These are phyloP conservation scores for Cuculus canorus DNA, from an alignment of 2,797 vertebrate genomes.

Conservation along the genomic window DNA sequence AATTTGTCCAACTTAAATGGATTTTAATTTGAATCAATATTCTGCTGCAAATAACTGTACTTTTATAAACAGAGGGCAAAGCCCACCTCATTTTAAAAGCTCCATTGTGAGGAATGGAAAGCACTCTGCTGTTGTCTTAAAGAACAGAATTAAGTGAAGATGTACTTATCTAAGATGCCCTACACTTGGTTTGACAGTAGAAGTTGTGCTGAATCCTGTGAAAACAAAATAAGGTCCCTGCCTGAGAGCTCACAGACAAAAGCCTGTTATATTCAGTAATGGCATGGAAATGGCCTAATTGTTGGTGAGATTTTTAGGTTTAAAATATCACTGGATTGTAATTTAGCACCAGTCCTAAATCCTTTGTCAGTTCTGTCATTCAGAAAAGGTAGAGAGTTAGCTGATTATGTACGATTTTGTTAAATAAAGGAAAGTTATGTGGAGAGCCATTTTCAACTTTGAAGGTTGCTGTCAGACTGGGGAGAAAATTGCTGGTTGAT, in stretches of 20 bases:
- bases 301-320: background rate
- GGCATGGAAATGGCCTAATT: background rate
- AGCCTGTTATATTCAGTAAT: background rate
- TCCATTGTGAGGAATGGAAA: background rate
- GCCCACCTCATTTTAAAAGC: background rate
- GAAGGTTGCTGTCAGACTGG: background rate
- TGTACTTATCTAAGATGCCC: background rate
- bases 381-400: background rate
- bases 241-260: background rate
- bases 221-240: background rate
- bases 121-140: background rate
- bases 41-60: background rate
- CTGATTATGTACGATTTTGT: background rate
- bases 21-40: background rate
- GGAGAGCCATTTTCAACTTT: background rate
- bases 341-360: rapidly evolving
- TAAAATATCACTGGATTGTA: background rate
- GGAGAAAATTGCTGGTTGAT: background rate
- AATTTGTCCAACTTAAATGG: constrained; percentile 7
- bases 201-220: background rate
- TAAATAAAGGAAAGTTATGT: background rate
- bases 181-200: background rate
- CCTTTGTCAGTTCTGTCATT: background rate
- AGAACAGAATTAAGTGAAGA: background rate
- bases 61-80: background rate